Evolutionary conservation across 2,797 vertebrate genomes (phyloP).

Genomic region (Mormyrus hasselquistii): DNA sequence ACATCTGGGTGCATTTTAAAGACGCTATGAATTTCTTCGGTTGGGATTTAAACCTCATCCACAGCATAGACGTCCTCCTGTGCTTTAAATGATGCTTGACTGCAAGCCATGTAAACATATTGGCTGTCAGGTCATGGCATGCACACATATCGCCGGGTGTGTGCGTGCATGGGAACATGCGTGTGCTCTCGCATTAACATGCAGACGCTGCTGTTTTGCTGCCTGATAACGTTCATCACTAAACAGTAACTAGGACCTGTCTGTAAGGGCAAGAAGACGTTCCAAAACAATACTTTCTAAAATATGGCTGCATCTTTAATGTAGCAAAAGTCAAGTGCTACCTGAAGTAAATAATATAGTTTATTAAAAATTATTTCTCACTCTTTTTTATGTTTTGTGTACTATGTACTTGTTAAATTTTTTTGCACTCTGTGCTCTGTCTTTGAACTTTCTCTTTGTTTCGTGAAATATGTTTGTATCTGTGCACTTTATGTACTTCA

Average conservation of each 20-base stretch:
- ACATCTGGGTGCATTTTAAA: not conserved
- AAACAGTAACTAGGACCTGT: not conserved
- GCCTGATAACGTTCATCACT: not conserved
- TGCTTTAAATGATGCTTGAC: not conserved
- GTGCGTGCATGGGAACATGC: not conserved
- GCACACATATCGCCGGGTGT: not conserved
- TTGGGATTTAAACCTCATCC: not conserved
- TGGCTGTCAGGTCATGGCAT: not conserved
- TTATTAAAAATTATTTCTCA: not conserved
- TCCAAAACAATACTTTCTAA: not conserved
- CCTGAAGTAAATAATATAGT: not conserved
- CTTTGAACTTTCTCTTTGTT: not conserved
- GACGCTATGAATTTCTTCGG: not conserved
- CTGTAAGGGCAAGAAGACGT: not conserved
- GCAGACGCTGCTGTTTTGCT: not conserved
- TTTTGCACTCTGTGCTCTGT: not conserved
- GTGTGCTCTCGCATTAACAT: not conserved
- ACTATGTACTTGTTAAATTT: not conserved
- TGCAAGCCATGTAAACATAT: not conserved
- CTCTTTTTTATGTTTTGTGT: not conserved
- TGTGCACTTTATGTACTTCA: not conserved
- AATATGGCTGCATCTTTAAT: not conserved
- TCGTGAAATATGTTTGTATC: not conserved
- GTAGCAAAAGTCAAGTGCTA: not conserved
- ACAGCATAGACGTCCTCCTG: not conserved